Evolutionary conservation across 2,797 vertebrate species (phyloP), one percentile per base, ranked within the genome.

Genomic region (Spizella passerina): DNA sequence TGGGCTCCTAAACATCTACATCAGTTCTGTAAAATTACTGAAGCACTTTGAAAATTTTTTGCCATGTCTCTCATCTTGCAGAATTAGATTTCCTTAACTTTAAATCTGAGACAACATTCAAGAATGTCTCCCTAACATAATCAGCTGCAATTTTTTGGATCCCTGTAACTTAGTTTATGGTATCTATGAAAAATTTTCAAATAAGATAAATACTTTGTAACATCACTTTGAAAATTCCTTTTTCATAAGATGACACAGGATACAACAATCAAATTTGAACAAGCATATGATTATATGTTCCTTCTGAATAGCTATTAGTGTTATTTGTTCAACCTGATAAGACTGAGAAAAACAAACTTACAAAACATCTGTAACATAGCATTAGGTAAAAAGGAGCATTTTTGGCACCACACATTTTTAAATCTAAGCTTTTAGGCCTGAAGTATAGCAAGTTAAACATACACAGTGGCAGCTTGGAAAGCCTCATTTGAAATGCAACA

Each of bases 321-420:
- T 82, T 82, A 82, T 53, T 89, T 93, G 63, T 88, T 88, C 86
- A 73, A 47, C 36, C 52, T 82, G 39, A 88, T 70, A 94, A 79
- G 66, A 95, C 87, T 86, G 36, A 91, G 82, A 95, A 95, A 94
- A 93, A 71, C 38, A 63, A 94, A 94, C 56, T 65, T 79, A 96
- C 30, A 84, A 95, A 93, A 91, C 83, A 94, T 73, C 70, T n/a
- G 59, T 50, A 96, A 85, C 80, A 93, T 90, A 97, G 96, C 95
- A 89, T 73, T 86, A 87, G 52, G 59, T 94, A 91, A 90, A 94
- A 96, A 96, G 77, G 94, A 91, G 59, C 83, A n/a, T 96, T 97
- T 98, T 98, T 98, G 98, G 97, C 98, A 98, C 96, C 82, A 50
- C 77, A 91, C 68, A 69, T 95, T 87, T 96, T 95, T 47, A 96